Conservation (phyloP, 2,888 invertebrate genomes). For the Drosophila merina region DNA sequence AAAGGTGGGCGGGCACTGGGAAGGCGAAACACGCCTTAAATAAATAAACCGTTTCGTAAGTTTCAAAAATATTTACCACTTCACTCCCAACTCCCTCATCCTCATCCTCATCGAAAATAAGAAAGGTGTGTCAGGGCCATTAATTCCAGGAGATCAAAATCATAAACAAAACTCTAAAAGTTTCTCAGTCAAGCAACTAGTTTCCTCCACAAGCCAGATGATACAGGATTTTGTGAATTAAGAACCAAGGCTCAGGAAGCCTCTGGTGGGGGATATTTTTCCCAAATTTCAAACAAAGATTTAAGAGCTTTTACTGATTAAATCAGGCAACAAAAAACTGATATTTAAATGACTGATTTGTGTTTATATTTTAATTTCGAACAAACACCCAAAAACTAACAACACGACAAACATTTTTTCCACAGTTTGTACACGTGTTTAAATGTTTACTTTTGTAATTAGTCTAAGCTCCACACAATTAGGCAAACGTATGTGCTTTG, state of each 20-base stretch:
- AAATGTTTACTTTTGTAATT: background rate
- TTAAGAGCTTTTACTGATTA: too few relatives aligned
- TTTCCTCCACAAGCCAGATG: constrained; percentile 10
- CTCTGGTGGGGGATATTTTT: too few relatives aligned
- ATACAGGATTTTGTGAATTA: constrained; percentile 8
- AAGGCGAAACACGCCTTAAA: constrained; percentile 7
- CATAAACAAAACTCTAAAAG: constrained; percentile 4
- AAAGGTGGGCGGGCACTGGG: constrained; percentile 11
- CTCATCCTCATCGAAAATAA: background rate
- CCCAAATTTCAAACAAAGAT: too few relatives aligned
- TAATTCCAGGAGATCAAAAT: constrained; percentile 20
- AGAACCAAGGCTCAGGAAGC: background rate
- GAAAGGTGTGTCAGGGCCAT: constrained; percentile 22
- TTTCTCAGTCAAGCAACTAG: constrained; percentile 10
- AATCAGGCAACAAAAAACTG: background rate
- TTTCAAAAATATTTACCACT: constrained; percentile 5
- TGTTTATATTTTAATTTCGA: background rate
- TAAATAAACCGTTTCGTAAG: constrained; percentile 1
- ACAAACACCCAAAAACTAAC: background rate
- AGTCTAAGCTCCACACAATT: background rate
- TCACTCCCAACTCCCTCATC: background rate
- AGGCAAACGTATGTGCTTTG: background rate
- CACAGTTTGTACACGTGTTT: background rate
- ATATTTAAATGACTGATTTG: background rate
- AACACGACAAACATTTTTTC: background rate